Evolutionary conservation across 2,888 invertebrate genomes (phyloP), one percentile per base, ranked within the genome.

Genomic region (Noctua comes): DNA sequence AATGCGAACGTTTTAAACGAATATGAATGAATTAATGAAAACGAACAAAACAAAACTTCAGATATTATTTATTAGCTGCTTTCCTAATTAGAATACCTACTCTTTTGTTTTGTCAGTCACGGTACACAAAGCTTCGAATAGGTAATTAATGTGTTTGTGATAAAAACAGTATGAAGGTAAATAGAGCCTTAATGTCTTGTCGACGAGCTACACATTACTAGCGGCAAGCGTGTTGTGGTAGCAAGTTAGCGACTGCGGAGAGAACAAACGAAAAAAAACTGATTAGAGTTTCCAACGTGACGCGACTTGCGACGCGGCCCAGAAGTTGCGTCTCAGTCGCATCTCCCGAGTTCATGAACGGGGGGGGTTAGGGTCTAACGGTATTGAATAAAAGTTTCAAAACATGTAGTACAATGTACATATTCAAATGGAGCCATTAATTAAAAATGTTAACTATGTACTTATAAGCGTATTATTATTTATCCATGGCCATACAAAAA

Each of bases 41-140:
- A 24, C 21, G 24, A 24, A 51, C 51, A 66, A 43, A 66, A 27
- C 3, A 16, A 40, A 40, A 65, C 21, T 40, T 11, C 13, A 16
- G 31, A 24, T 13, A 36, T 72, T 31, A 64, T 72, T 46, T 46
- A 62, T 59, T 64, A 1, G 11, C 21, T n/a, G 11, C 31, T 21
- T 54, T 46, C 11, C 8, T 79, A 36, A 79, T 68, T 54, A 68
- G 18, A 46, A 54, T 16, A 79, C 59, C 10, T 21, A 48, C 18
- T 48, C 1, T 80, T 80, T 77, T 77, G 46, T 77, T 27, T 43
- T 1, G 21, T 3, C 5, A 57, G 80, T 57, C 80, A 48, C 46
- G 70, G 69, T 77, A 46, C 46, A 69, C 46, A 57, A 77, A 27
- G 46, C 36, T 18, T 27, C 3, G 36, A 68, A 46, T n/a, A n/a